These are phyloP conservation scores for Hydra vulgaris DNA, from an alignment of 30 jellyfish, hydroid and myxozoan genomes.

Conservation along the genomic window DNA sequence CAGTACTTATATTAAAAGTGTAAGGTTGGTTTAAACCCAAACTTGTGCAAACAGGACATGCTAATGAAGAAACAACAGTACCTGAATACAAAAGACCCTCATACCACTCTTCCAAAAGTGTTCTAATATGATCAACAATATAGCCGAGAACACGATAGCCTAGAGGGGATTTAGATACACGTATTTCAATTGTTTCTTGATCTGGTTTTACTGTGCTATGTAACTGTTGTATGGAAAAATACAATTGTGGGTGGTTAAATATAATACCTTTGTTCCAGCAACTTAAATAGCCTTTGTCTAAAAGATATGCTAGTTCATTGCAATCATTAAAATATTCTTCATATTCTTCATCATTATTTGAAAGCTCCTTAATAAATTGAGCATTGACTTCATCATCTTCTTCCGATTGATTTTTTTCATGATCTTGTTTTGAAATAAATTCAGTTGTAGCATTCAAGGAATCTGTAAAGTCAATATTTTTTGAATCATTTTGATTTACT, in stretches of 20 bases:
- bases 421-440: not conserved
- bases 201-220: constrained; percentile 12
- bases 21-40: constrained; percentile 36
- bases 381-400: constrained; percentile 27
- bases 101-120: constrained; percentile 87
- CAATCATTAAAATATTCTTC: constrained; percentile 3
- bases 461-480: not conserved
- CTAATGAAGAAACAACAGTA: constrained; percentile 49
- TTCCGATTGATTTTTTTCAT: not conserved
- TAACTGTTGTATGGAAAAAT: constrained; percentile 33
- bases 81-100: constrained; percentile 45
- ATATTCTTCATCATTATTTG: not conserved
- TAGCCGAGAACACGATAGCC: constrained; percentile 72
- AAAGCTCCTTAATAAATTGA: constrained; percentile 11
- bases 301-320: constrained; percentile 30
- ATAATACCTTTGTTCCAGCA: constrained; percentile 85
- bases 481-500: not conserved
- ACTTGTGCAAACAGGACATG: constrained; percentile 65
- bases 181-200: constrained; percentile 38
- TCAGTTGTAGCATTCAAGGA: too few relatives aligned
- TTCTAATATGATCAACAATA: constrained; percentile 75
- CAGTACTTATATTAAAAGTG: constrained; percentile 38
- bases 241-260: constrained; percentile 58
- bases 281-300: constrained; percentile 28
- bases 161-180: constrained; percentile 46